phyloP scores from a whole-genome alignment of 2,888 invertebrate genomes.

The Syrista parreyssii region DNA sequence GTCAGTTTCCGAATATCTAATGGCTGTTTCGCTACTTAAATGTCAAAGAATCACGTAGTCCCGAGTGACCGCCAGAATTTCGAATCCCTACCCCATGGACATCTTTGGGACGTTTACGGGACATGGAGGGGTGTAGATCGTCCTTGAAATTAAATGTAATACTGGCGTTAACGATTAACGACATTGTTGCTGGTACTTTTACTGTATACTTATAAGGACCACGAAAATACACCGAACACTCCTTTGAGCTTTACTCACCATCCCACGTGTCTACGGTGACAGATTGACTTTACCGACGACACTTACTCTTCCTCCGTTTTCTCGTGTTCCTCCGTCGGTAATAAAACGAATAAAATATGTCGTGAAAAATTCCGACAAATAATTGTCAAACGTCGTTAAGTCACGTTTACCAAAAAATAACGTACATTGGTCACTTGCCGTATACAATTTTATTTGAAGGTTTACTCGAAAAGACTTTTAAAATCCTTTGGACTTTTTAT shows the following conservation, averaged over 20 bases:
- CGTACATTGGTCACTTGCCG: too few relatives aligned
- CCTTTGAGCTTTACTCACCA: background rate
- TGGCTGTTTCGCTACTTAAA: constrained; percentile 28
- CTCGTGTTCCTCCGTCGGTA: too few relatives aligned
- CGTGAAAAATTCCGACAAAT: background rate
- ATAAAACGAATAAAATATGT: too few relatives aligned
- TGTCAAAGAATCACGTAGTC: constrained; percentile 35
- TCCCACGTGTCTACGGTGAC: background rate
- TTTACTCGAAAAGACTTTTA: background rate
- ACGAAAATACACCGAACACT: background rate
- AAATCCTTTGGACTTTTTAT: constrained; percentile 28
- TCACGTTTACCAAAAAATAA: background rate
- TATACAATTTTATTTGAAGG: background rate
- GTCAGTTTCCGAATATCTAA: constrained; percentile 37
- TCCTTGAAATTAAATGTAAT: background rate
- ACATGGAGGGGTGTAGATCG: background rate
- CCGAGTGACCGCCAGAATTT: background rate
- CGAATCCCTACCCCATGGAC: background rate
- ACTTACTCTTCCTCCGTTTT: too few relatives aligned
- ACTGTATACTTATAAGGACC: too few relatives aligned
- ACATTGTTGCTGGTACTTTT: background rate
- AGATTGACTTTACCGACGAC: background rate
- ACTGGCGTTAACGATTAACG: background rate
- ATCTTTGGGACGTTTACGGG: background rate
- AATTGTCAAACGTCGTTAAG: background rate